Evolutionary conservation across 2,797 vertebrate species (phyloP), one percentile per base, ranked within the genome.

Genomic region (Acanthurus lineatus): DNA sequence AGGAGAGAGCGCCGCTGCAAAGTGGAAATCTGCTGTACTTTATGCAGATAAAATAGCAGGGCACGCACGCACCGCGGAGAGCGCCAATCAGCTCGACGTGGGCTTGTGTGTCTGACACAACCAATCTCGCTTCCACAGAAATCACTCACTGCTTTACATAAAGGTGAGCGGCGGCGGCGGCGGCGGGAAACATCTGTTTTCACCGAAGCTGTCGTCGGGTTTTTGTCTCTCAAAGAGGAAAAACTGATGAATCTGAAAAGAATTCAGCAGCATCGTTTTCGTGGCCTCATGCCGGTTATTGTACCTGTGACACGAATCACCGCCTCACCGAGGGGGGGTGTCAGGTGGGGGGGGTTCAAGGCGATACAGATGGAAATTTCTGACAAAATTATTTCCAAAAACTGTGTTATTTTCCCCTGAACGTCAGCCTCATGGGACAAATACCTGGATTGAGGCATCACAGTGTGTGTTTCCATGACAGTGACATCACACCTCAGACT

Each of bases 11-110:
- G 2, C 7, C 6, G 54, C 0, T 42, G 48, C 54, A 84, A 75
- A 60, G 69, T 65, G 69, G 16, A 87, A 80, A 73, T 66, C 51
- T 62, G 28, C 17, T 58, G 57, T 58, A 51, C 67, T 57, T 65
- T 61, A 63, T 85, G 76, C 40, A 73, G 78, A 83, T 53, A 40
- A 81, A 80, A 86, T 57, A 73, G 68, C 9, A 60, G 49, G 51
- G 56, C 77, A 38, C 7, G 1, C 52, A 16, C 5, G 57, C 48
- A 63, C 45, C 0, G 71, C 77, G 56, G 75, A 38, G 73, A 69
- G 66, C 17, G 61, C 49, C 75, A 69, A 77, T 78, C 75, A 73
- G 5, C 69, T 59, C 80, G 15, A 64, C 76, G 82, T 71, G 64
- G 44, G 51, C 20, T 6, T 47, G 52, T 57, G 54, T 16, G 79